Conservation (phyloP, 2,113 vertebrate genomes). For the Clinocottus analis region DNA sequence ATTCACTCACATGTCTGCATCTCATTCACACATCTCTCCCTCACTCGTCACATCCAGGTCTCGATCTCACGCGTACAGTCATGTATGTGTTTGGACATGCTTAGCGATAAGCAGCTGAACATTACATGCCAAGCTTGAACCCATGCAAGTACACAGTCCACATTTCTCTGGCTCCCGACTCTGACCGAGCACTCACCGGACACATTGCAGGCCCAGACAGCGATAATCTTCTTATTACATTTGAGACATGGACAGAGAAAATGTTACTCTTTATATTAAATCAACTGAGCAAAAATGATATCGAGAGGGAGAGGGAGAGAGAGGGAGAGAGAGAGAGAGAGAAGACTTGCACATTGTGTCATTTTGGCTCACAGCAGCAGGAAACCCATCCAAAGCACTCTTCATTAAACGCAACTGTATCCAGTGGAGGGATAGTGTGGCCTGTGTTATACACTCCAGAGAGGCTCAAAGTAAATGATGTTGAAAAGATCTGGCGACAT, state of each 20-base stretch:
- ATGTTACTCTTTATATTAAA: constrained; percentile 47
- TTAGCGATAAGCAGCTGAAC: constrained; percentile 35
- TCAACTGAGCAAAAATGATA: not conserved
- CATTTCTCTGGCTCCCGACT: not conserved
- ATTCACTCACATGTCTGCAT: constrained; percentile 23
- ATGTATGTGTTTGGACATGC: not conserved
- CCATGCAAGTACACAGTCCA: constrained; percentile 1
- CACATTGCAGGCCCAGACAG: constrained; percentile 25
- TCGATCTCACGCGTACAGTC: not conserved
- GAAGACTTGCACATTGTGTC: constrained; percentile 30
- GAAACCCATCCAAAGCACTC: constrained; percentile 26
- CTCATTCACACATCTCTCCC: constrained; percentile 18
- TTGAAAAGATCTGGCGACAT: constrained; percentile 56
- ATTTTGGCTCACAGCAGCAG: constrained; percentile 36
- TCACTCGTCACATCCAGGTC: not conserved
- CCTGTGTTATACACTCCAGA: constrained; percentile 25
- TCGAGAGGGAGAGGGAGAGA: not conserved
- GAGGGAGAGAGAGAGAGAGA: not conserved
- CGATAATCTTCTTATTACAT: constrained; percentile 52
- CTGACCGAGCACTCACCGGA: not conserved
- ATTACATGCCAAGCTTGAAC: not conserved
- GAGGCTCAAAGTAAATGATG: constrained; percentile 47
- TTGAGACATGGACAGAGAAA: constrained; percentile 33
- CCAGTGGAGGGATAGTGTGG: constrained; percentile 20
- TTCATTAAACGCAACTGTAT: constrained; percentile 51